Evolutionary conservation across 2,888 invertebrate species (phyloP).

Genomic region (Beris morrisii): DNA sequence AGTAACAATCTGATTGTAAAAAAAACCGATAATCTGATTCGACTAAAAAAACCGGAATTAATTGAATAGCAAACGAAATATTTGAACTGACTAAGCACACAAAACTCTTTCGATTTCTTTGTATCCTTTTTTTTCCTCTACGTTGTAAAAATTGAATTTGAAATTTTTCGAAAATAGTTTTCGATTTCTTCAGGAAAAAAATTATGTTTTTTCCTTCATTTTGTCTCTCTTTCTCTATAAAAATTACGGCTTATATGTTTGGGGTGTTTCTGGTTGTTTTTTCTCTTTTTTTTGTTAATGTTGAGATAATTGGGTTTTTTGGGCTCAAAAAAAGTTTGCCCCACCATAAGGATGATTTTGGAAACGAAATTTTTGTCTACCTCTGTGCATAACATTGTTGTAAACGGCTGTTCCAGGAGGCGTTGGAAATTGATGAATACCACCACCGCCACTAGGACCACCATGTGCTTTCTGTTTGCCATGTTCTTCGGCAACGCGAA

Average conservation of each 20-base stretch:
- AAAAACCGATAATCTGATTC: too few relatives aligned
- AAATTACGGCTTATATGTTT: not conserved
- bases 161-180: not conserved
- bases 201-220: not conserved
- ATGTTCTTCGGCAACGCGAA: constrained; percentile 61
- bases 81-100: too few relatives aligned
- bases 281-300: not conserved
- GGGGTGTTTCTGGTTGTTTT: not conserved
- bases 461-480: constrained; percentile 55
- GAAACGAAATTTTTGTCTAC: constrained; percentile 58
- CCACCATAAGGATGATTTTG: constrained; percentile 56
- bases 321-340: constrained; percentile 42
- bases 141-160: not conserved
- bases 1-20: too few relatives aligned
- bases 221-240: constrained; percentile 2
- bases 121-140: constrained; percentile 2
- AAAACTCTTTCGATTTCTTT: not conserved
- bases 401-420: constrained; percentile 46
- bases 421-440: constrained; percentile 22
- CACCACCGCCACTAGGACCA: constrained; percentile 40
- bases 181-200: not conserved
- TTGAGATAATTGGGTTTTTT: not conserved
- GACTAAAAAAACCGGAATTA: not conserved
- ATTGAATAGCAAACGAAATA: constrained; percentile 5
- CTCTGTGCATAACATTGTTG: constrained; percentile 57